Base-by-base conservation (phyloP, 2,797 vertebrate species). In the Pempheris klunzingeri region DNA sequence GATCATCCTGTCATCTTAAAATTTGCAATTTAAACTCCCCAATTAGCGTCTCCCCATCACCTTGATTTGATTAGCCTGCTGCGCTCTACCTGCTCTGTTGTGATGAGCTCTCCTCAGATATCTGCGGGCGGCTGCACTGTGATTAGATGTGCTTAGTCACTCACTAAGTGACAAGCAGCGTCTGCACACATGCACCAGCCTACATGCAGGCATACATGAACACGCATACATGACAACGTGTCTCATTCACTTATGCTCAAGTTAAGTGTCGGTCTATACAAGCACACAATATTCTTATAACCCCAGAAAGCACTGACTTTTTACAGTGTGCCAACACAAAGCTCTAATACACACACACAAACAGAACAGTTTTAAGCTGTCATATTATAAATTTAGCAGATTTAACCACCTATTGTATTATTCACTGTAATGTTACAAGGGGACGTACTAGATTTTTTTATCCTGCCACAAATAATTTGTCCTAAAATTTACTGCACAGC, bases 61-160 rank as follows among this genome's bases (percentile, higher is more conserved):
- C 82, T 73, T 87, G 82, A 92, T 91, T 89, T 83, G 91, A 92
- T 92, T 83, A 92, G 68, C 74, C 84, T 62, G 82, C 78, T 82
- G 83, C 76, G 87, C 74, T 71, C 75, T 84, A 89, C 80, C 81
- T 87, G 89, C 82, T 82, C 83, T 80, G 86, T 77, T 88, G 82
- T 80, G 85, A 91, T 86, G 85, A 90, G 86, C 82, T 74, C 85
- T 69, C 69, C 78, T 82, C 81, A 57, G 75, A 84, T 84, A 73
- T 76, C 87, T 80, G 90, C 87, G 74, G 86, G 83, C 64, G 34
- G 78, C 85, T 30, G 81, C 38, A 3, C 77, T 57, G 78, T 84
- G 84, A 90, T 90, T 87, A 87, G 73, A 87, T 28, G 34, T 49
- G 70, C 81, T 87, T 64, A 83, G 70, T 89, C 83, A 88, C 69